These are phyloP conservation scores for Patiria pectinifera DNA, from an alignment of 53 echinoderm and acorn worm genomes.

Conservation along the genomic window DNA sequence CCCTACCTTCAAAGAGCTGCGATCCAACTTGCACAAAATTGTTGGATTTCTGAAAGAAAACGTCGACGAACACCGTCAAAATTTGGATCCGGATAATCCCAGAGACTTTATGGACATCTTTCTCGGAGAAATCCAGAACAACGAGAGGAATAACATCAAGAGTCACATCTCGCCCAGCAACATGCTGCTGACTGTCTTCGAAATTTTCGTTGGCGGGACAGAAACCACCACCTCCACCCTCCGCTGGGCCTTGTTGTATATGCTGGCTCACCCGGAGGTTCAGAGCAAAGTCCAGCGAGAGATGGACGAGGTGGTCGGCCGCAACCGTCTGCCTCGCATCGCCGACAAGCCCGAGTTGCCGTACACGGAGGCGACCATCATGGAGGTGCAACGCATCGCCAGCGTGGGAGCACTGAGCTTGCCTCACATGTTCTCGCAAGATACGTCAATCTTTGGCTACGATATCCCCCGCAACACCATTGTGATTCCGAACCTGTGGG, in stretches of 20 bases:
- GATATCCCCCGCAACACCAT: conserved; percentile 60
- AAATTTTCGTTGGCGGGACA: conserved; percentile 55
- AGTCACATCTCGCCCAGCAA: conserved; percentile 1
- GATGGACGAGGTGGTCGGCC: conserved; percentile 39
- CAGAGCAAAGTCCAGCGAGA: conserved; percentile 53
- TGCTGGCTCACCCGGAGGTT: conserved; percentile 42
- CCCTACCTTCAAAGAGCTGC: background rate
- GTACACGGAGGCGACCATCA: conserved; percentile 52
- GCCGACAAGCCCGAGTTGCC: conserved; percentile 49
- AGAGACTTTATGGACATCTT: conserved; percentile 27
- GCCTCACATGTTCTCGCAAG: conserved; percentile 30
- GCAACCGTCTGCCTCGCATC: conserved; percentile 49
- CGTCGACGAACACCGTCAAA: conserved; percentile 27
- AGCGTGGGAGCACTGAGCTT: conserved; percentile 12
- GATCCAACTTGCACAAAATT: background rate
- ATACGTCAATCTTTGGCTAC: conserved; percentile 36
- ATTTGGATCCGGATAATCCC: conserved; percentile 39
- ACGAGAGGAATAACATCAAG: conserved; percentile 26
- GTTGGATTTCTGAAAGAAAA: conserved; percentile 3
- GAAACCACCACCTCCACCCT: conserved; percentile 63
- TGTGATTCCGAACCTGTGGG: conserved; percentile 42
- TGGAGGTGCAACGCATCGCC: conserved; percentile 48
- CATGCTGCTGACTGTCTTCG: conserved; percentile 26
- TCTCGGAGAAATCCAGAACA: background rate
- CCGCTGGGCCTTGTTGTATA: conserved; percentile 53